Evolutionary conservation across 1,140 invertebrate genomes (phyloP), one percentile per base, ranked within the genome.

Genomic region (Cyrtorhinus lividipennis): DNA sequence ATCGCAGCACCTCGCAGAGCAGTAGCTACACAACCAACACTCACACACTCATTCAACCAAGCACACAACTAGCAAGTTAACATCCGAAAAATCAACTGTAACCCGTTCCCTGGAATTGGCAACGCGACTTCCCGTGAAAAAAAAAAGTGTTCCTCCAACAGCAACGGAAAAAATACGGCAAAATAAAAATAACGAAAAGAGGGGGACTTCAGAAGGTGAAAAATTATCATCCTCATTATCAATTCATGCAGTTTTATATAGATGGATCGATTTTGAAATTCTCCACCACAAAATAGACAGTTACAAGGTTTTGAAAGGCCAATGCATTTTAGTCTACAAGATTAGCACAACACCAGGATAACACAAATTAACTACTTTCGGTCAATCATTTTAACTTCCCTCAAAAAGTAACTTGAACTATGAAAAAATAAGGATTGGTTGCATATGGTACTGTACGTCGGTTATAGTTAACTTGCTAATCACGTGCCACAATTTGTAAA

Each of bases 1-100:
- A 86, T 82, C 23, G 83, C 83, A 65, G 84, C 83, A 65, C 83
- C 83, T 72, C 80, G 73, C 67, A 82, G 72, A 62, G 80, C 85
- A 71, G 85, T 83, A 69, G 83, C 84, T 78, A 67, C 13, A 67
- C 61, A 66, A 62, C 59, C 62, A 65, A 64, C 61, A 62, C 59
- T 45, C 45, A 48, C 58, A 63, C 44, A 38, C 64, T 46, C 59
- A 45, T 56, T 46, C 62, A 25, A 48, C 45, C 20, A 56, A 61
- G 59, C 65, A 64, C 58, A 60, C 65, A 62, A 24, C 30, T 58
- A 59, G 64, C 63, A 64, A 64, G 62, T 64, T 64, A 64, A 63
- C 64, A 65, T 25, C n/a, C n/a, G n/a, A n/a, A n/a, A n/a, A n/a
- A 13, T 18, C 24, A 24, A 56, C 24, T 24, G 12, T 45, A 62